Conservation (phyloP, 1,140 invertebrate species). For the Grapholita molesta region DNA sequence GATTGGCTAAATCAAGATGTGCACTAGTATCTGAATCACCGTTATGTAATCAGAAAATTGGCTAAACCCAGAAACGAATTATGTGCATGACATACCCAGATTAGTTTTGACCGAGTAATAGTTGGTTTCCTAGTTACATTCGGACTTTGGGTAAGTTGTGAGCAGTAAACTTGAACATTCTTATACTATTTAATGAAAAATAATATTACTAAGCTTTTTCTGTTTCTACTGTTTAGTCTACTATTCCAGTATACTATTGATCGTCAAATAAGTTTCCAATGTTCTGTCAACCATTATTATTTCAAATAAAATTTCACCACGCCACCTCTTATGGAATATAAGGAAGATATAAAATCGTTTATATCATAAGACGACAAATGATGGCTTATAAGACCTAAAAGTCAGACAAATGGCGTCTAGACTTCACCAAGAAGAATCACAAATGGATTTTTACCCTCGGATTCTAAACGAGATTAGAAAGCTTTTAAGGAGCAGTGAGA, state of each 20-base stretch:
- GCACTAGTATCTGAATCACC: conserved; percentile 6
- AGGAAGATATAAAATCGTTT: neutral
- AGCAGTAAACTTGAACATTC: too few species aligned
- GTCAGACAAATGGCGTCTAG: neutral
- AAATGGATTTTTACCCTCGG: neutral
- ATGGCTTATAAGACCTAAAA: neutral
- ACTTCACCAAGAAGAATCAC: neutral
- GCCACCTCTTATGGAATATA: neutral
- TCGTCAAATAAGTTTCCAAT: neutral
- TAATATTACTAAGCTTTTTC: too few species aligned
- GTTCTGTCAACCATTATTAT: neutral
- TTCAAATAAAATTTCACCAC: neutral
- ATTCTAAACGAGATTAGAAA: neutral
- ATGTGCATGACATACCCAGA: neutral
- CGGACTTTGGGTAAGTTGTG: neutral
- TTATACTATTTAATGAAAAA: too few species aligned
- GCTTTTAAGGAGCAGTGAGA: neutral
- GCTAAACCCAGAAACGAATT: conserved; percentile 1
- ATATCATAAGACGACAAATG: neutral
- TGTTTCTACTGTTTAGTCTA: too few species aligned
- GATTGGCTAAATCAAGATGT: conserved; percentile 8
- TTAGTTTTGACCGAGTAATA: neutral
- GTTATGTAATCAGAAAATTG: conserved; percentile 13
- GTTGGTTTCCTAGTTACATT: neutral
- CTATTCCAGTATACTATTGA: too few species aligned